Evolutionary conservation across 1,140 invertebrate species (phyloP).

Genomic region (silkworm (Bombyx mori)): DNA sequence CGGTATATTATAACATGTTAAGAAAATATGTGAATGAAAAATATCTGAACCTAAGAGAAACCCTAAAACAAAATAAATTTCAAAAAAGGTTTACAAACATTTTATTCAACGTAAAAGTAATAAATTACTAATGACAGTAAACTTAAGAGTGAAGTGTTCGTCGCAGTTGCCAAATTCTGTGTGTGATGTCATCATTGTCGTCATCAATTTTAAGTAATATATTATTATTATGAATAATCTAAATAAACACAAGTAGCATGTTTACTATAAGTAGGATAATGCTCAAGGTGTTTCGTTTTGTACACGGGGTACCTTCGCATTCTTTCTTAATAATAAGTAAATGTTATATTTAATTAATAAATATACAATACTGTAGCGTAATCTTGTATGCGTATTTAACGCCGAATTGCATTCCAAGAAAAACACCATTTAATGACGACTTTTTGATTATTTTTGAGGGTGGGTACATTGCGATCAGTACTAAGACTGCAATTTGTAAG

Average conservation of each 20-base stretch:
- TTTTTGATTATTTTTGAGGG: slow-evolving; percentile 40
- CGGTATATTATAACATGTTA: not conserved
- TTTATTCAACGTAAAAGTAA: too few species aligned
- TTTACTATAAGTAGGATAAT: slow-evolving; percentile 57
- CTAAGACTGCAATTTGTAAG: slow-evolving; percentile 55
- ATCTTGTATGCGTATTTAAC: not conserved
- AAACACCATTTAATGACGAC: slow-evolving; percentile 25
- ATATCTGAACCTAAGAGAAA: too few species aligned
- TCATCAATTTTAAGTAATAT: slow-evolving; percentile 43
- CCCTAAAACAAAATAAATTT: too few species aligned
- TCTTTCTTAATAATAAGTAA: slow-evolving; percentile 21
- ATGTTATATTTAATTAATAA: slow-evolving; percentile 7
- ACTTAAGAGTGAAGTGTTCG: slow-evolving; percentile 36
- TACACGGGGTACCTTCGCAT: slow-evolving; percentile 49
- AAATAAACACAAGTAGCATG: slow-evolving; percentile 50
- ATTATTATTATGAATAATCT: slow-evolving; percentile 48
- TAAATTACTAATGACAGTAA: too few species aligned
- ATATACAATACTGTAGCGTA: slow-evolving; percentile 4
- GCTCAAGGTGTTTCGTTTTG: slow-evolving; percentile 58
- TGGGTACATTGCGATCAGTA: slow-evolving; percentile 45
- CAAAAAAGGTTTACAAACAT: too few species aligned
- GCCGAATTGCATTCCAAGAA: slow-evolving; percentile 45
- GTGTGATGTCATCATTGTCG: slow-evolving; percentile 19
- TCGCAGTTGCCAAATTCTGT: slow-evolving; percentile 64
- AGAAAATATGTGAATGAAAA: too few species aligned